Percentiles rank a stretch among this genome's conserved stretches.
Evolutionary conservation across 92 coral and sea anemone species (phyloP).

Genomic region (Epizoanthus ramosus): DNA sequence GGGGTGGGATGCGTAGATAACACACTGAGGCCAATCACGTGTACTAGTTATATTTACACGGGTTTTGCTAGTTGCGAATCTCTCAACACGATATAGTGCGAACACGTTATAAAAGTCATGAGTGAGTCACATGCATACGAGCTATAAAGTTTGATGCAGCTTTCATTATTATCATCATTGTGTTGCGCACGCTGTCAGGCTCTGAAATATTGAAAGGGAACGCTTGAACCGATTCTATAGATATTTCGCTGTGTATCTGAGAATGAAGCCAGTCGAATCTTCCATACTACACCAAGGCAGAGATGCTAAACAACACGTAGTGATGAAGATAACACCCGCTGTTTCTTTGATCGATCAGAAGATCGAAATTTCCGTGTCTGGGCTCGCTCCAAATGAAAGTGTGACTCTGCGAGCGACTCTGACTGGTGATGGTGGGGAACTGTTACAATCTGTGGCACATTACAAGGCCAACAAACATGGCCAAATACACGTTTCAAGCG

Average conservation of each 20-base stretch:
- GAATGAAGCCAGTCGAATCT: not conserved
- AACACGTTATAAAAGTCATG: no score
- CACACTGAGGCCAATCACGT: no score
- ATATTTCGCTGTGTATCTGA: not conserved
- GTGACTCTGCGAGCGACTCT: conserved; percentile 52
- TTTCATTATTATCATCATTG: no score
- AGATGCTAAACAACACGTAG: not conserved
- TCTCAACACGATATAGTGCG: no score
- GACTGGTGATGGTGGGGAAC: conserved; percentile 51
- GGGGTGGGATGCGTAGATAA: no score
- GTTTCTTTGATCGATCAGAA: conserved; percentile 53
- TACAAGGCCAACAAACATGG: conserved; percentile 45
- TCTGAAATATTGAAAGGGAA: no score
- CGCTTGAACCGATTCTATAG: no score
- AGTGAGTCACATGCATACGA: no score
- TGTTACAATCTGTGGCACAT: conserved; percentile 33
- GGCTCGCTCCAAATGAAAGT: conserved; percentile 5
- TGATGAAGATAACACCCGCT: conserved; percentile 11
- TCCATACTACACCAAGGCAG: not conserved
- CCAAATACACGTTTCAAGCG: conserved; percentile 19
- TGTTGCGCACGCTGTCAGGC: no score
- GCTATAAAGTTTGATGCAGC: no score
- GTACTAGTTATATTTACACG: no score
- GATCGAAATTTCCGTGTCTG: conserved; percentile 25
- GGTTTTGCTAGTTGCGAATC: no score